Evolutionary conservation across 2,888 invertebrate genomes (phyloP).

Genomic region (Lasioglossum zephyrum): DNA sequence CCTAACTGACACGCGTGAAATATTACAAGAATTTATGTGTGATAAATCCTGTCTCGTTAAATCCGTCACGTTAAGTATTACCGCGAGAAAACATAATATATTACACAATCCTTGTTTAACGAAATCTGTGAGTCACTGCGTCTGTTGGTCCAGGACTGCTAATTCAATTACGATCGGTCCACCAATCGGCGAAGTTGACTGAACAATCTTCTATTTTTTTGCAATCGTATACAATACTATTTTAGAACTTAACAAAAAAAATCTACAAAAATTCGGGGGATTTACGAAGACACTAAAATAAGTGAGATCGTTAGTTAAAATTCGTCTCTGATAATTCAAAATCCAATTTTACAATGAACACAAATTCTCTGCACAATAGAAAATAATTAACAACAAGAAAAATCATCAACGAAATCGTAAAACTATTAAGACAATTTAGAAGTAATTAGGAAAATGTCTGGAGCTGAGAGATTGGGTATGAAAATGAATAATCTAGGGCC

Average conservation of each 20-base stretch:
- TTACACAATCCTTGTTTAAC: conserved; percentile 9
- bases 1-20: not conserved
- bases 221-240: not conserved
- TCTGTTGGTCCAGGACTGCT: not conserved
- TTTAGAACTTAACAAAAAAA: not conserved
- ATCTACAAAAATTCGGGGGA: not conserved
- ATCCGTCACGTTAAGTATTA: not conserved
- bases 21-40: not conserved
- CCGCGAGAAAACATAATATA: not conserved
- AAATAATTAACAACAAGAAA: too few relatives aligned
- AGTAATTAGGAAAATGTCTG: not conserved
- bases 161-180: conserved; percentile 10
- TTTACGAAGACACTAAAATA: too few relatives aligned
- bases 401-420: not conserved
- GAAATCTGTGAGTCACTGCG: conserved; percentile 1
- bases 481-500: not conserved
- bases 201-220: not conserved
- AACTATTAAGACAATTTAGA: not conserved
- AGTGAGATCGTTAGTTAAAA: not conserved
- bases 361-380: not conserved
- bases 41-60: conserved; percentile 6
- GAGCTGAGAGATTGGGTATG: not conserved
- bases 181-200: not conserved
- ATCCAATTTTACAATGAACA: not conserved
- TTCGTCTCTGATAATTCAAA: not conserved